Conservation (phyloP, 2,113 vertebrate genomes). For the Oenanthe oenanthe region DNA sequence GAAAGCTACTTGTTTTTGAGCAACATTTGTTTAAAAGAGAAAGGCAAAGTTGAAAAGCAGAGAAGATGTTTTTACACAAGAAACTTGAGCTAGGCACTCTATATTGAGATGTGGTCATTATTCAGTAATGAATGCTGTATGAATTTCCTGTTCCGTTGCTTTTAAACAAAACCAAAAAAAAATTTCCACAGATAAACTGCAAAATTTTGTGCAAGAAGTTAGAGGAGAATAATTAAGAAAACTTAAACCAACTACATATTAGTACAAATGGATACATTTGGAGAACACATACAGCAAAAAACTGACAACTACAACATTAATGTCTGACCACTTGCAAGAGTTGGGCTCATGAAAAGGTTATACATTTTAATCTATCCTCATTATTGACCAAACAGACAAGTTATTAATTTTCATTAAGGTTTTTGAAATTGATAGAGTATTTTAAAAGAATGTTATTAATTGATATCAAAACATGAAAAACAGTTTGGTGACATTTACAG, state of each 20-base stretch:
- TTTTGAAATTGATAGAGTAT: neutral
- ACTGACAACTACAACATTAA: neutral
- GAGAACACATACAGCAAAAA: neutral
- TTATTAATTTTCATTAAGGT: neutral
- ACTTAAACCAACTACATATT: accelerated
- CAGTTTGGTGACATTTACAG: neutral
- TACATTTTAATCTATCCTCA: neutral
- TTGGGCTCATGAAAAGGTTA: neutral
- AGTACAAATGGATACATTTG: neutral
- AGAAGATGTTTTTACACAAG: neutral
- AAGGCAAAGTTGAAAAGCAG: neutral
- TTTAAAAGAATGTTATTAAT: neutral
- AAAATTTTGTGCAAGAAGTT: neutral
- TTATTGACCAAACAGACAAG: neutral
- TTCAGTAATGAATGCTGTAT: neutral
- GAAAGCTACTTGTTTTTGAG: neutral
- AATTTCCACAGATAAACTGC: neutral
- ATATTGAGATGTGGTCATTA: neutral
- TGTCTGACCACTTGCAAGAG: neutral
- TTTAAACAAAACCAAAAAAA: neutral
- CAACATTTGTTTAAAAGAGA: neutral
- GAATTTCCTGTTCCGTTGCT: neutral
- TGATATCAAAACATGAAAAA: neutral
- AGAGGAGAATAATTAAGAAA: neutral
- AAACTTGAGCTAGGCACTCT: neutral